These are phyloP conservation scores for Salmo trutta DNA, from an alignment of 2,797 vertebrate genomes.

Conservation along the genomic window DNA sequence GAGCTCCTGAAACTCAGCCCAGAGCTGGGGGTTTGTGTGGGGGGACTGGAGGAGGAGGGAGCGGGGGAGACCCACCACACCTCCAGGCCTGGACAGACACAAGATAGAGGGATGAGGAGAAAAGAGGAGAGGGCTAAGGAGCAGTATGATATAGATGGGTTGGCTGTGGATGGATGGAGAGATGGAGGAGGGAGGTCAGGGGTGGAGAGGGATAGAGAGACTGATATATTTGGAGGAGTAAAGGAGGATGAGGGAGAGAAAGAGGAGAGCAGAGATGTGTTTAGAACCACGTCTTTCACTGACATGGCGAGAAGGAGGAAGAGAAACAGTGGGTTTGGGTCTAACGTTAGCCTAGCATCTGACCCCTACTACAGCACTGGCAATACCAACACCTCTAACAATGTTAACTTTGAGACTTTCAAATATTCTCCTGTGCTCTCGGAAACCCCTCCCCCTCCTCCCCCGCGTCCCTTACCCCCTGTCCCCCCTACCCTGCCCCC, in stretches of 20 bases:
- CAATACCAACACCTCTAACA: conserved; percentile 53
- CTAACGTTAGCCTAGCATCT: conserved; percentile 36
- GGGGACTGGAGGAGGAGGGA: conserved; percentile 64
- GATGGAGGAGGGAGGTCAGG: conserved; percentile 42
- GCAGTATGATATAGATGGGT: conserved; percentile 28
- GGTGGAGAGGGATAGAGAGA: conserved; percentile 43
- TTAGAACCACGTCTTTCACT: conserved; percentile 86
- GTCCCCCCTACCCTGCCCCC: conserved; percentile 60
- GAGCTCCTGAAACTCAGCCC: conserved; percentile 82
- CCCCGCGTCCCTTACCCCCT: conserved; percentile 77
- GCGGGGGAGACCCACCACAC: conserved; percentile 36
- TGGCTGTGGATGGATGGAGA: conserved; percentile 43
- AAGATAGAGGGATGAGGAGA: conserved; percentile 38
- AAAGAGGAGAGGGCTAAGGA: conserved; percentile 40
- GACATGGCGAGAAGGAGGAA: conserved; percentile 86
- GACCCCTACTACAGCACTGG: conserved; percentile 70
- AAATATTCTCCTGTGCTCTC: conserved; percentile 58
- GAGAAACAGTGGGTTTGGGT: conserved; percentile 50
- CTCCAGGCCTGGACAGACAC: conserved; percentile 35
- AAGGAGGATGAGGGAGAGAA: conserved; percentile 46
- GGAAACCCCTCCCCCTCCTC: conserved; percentile 75
- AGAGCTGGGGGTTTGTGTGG: conserved; percentile 77
- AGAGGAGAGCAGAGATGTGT: conserved; percentile 51
- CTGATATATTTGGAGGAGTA: conserved; percentile 27
- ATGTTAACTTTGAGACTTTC: conserved; percentile 56